Evolutionary conservation across 2,113 vertebrate species (phyloP), one percentile per base, ranked within the genome.

Genomic region (Mungos mungo): DNA sequence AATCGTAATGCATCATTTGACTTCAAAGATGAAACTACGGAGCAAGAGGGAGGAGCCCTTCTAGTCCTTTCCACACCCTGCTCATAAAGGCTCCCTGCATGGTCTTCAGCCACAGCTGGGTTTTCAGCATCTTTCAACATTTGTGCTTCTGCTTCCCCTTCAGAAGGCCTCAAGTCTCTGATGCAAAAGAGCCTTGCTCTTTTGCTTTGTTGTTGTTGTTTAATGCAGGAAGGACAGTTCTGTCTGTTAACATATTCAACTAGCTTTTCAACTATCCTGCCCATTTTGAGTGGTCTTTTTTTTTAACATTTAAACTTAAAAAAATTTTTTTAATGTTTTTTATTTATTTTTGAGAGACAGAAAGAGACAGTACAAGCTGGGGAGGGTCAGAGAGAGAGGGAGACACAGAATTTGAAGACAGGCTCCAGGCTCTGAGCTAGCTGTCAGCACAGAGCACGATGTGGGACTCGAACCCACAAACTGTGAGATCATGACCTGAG

Each of bases 11-110:
- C 57, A 12, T 45, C 47, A 52, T 65, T 66, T 66, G 25, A 66
- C 54, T 68, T 76, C 84, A 45, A 91, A 85, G 38, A 38, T 25
- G 7, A 85, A 92, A 35, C 25, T 72, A 27, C 0, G 2, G 14
- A 91, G 35, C 0, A 4, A 50, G 47, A 31, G 27, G 19, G 7
- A 74, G 52, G n/a, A 13, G 27, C 12, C 12, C 38, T 60, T 69
- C 45, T 3, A 10, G 60, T 9, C 11, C 23, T 74, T 15, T 50
- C 52, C 12, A 33, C 2, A 9, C 4, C 10, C 33, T 0, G 0
- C 3, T 2, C 83, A 1, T 66, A 1, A 1, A 52, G 63, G 41
- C 29, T n/a, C 50, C 89, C 47, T n/a, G 21, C 0, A 3, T 45
- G 27, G 25, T 31, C 18, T 31, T 54, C 38, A 68, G 41, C 63